Conservation (phyloP, 2,113 vertebrate species). For the Anguilla japonica region DNA sequence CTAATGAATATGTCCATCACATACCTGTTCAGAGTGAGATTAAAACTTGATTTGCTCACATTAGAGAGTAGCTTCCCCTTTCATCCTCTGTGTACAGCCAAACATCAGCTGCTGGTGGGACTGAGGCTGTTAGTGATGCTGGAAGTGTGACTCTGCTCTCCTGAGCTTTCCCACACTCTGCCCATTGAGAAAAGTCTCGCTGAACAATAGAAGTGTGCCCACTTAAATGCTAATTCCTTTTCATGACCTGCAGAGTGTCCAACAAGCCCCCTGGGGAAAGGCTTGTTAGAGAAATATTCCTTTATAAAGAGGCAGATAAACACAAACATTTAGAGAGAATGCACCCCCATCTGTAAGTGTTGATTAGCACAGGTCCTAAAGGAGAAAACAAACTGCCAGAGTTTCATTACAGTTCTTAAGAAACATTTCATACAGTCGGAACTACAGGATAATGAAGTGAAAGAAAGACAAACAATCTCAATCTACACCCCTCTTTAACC, state of each 20-base stretch:
- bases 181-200: not conserved
- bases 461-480: not conserved
- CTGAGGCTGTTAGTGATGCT: not conserved
- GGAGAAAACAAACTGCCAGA: not conserved
- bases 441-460: not conserved
- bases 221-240: not conserved
- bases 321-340: conserved; percentile 2
- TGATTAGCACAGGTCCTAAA: not conserved
- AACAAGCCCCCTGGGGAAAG: not conserved
- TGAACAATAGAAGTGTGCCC: conserved; percentile 3
- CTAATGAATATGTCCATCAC: not conserved
- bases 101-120: not conserved
- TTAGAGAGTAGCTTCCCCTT: not conserved
- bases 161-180: conserved; percentile 2
- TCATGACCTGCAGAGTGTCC: not conserved
- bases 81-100: not conserved
- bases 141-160: conserved; percentile 18
- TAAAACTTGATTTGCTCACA: not conserved
- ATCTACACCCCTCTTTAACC: not conserved
- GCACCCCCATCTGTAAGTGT: not conserved
- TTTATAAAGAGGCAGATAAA: not conserved
- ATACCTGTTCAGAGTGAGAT: not conserved
- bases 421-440: not conserved
- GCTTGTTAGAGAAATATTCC: conserved; percentile 1
- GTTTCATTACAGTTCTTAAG: not conserved